Evolutionary conservation across 2,888 invertebrate genomes (phyloP), one percentile per base, ranked within the genome.

Genomic region (Catocala sponsa): DNA sequence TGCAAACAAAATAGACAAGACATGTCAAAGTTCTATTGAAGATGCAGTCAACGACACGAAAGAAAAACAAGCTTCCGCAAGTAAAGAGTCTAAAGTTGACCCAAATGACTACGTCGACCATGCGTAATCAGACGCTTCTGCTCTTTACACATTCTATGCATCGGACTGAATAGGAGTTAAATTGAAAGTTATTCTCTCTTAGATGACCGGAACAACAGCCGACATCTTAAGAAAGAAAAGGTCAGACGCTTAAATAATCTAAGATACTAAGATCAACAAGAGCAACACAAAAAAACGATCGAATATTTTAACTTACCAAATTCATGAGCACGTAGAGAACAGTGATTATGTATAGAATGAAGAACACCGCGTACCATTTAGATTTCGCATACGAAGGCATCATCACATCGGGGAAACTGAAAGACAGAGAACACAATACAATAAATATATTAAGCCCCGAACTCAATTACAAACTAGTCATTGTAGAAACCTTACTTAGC

Each of bases 341-440:
- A 42, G 97, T 97, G 70, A 97, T 96, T 72, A 98, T 96, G 89
- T 98, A 98, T 6, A 97, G 95, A 65, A 98, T 96, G 91, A 98
- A 98, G 92, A 98, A 98, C 62, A 97, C 91, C n/a, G 97, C 97
- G 81, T 97, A 97, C 96, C 97, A 97, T 84, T 96, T 97, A 43
- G 96, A 97, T 79, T 95, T 95, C 32, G 97, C 96, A 86, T 98
- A 98, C 0, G 98, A 97, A 5, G 97, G 98, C 98, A 98, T 98
- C 98, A 98, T 98, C 15, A 98, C 98, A 88, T 98, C 98, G 4
- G 98, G 98, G 91, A 97, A 98, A 91, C 98, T 98, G 89, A 54
- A 95, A 92, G 70, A 7, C 32, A 55, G 46, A 46, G 55, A 12
- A 1, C 0, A 2, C 10, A 43, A n/a, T n/a, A 5, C 10, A 43